Base-by-base conservation (phyloP, 2,113 vertebrate species). In the Gymnarchus niloticus region DNA sequence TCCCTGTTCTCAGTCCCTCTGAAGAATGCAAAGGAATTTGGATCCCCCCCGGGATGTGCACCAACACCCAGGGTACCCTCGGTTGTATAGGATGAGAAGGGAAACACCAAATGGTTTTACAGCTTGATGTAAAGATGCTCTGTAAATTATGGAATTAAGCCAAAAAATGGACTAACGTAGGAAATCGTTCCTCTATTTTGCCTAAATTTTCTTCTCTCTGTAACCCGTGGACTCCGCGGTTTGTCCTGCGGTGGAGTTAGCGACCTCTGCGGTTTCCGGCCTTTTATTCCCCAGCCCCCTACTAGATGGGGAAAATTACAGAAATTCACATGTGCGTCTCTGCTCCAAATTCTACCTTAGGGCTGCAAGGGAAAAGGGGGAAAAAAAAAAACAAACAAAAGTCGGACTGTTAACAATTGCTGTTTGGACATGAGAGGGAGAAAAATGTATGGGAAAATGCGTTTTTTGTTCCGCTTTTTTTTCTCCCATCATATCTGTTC, bases 331-430 rank as follows among this genome's bases (percentile, higher is more conserved):
- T 92, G 69, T 88, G 87, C 90, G 65, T 87, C 49, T 90, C 89
- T 90, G 85, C 89, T 85, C 86, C 87, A 90, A 56, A 85, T 87
- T 83, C 48, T 76, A 89, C 88, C 88, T 88, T 77, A 85, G 87
- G 51, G 65, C 82, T 85, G 86, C 41, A 21, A 41, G 8, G 78
- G 21, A 6, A n/a, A n/a, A n/a, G n/a, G n/a, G n/a, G n/a, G n/a
- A n/a, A n/a, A n/a, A n/a, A n/a, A n/a, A n/a, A n/a, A n/a, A n/a
- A n/a, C n/a, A n/a, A 77, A 8, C 12, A 56, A 48, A 23, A 76
- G 81, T 77, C 25, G 44, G 61, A 56, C 83, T 87, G 1, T 77
- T 82, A 83, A 37, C 56, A 84, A 65, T 87, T 89, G 85, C 86
- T 88, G 87, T 37, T 89, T 89, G 89, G 88, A 69, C 51, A 81